These are phyloP conservation scores for Calephelis perditalis DNA, from an alignment of 2,888 invertebrate genomes.

Conservation along the genomic window DNA sequence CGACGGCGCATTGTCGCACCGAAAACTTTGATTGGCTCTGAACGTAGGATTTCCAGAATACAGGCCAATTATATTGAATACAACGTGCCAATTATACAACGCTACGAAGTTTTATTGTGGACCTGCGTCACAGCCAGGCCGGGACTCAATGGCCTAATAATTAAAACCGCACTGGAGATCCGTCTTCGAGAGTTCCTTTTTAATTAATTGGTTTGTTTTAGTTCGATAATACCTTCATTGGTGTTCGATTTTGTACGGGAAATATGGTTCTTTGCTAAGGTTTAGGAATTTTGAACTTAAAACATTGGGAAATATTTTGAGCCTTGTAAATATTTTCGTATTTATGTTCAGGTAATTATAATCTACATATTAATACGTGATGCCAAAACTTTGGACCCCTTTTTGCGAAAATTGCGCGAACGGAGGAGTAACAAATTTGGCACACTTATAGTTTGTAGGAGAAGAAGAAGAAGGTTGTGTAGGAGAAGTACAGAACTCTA, in stretches of 20 bases:
- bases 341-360: no score
- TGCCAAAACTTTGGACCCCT: no score
- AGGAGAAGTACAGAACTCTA: no score
- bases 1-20: slow-evolving; percentile 51
- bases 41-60: slow-evolving; percentile 42
- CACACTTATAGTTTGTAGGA: no score
- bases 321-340: no score
- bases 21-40: slow-evolving; percentile 67
- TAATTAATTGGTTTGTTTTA: slow-evolving; percentile 64
- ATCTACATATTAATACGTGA: no score
- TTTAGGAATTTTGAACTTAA: no score
- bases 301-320: no score
- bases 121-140: slow-evolving; percentile 61
- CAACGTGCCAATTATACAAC: slow-evolving; percentile 60
- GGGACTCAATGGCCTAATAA: slow-evolving; percentile 62
- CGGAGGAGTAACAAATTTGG: no score
- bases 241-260: neutral
- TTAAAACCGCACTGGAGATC: slow-evolving; percentile 59
- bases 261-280: neutral
- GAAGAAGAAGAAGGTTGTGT: no score
- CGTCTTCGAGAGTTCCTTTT: slow-evolving; percentile 56
- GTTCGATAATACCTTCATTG: slow-evolving; percentile 24
- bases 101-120: slow-evolving; percentile 63
- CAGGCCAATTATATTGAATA: slow-evolving; percentile 67
- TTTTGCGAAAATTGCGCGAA: no score